A percentile compares a stretch with the other conserved stretches of the same genome.
Evolutionary conservation across 2,113 vertebrate species (phyloP).

Genomic region (Ptilonorhynchus violaceus): DNA sequence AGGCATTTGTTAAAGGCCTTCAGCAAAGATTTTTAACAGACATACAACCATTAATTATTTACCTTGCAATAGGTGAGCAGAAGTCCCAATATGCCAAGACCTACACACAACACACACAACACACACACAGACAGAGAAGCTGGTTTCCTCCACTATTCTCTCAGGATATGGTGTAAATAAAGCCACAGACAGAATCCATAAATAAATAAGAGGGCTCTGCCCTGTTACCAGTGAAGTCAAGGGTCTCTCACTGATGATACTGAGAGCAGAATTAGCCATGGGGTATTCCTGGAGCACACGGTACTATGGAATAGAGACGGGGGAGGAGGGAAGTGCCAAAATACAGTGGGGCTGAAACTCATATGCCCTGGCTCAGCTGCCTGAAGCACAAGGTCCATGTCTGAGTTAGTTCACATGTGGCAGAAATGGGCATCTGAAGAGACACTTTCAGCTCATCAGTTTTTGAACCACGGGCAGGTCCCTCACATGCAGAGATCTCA

Average conservation of each 20-base stretch:
- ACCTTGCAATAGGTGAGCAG: background rate
- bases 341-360: background rate
- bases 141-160: background rate
- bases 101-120: background rate
- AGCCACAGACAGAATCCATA: background rate
- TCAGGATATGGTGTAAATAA: background rate
- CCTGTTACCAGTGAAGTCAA: background rate
- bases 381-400: background rate
- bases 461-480: background rate
- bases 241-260: background rate
- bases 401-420: background rate
- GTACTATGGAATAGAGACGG: background rate
- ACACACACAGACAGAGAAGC: background rate
- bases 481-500: background rate
- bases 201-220: constrained; percentile 1
- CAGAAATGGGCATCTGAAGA: background rate
- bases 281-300: background rate
- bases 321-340: background rate
- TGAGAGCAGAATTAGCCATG: background rate
- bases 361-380: background rate
- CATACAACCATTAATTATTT: background rate
- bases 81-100: background rate
- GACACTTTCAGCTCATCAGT: background rate
- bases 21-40: background rate
- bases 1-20: background rate